A percentile compares a stretch with the other conserved stretches of the same genome.
phyloP scores from a whole-genome alignment of 1,140 invertebrate genomes.

The Hyphantria cunea region DNA sequence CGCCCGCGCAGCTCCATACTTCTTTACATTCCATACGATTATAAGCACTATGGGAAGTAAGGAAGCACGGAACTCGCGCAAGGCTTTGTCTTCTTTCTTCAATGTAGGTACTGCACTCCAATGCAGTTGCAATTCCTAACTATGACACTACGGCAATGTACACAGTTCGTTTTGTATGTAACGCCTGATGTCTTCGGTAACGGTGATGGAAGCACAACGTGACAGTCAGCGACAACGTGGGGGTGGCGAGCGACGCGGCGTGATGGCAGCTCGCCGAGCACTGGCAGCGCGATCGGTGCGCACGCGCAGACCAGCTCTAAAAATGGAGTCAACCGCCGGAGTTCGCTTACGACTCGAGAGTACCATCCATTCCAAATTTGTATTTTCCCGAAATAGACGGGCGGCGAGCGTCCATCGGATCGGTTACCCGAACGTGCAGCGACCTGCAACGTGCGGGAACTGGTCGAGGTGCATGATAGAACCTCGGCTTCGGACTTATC shows the following conservation, averaged over 20 bases:
- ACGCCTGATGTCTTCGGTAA: constrained; percentile 54
- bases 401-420: constrained; percentile 80
- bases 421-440: constrained; percentile 80
- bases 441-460: constrained; percentile 64
- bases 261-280: constrained; percentile 67
- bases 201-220: constrained; percentile 56
- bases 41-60: constrained; percentile 96
- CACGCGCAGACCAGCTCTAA: constrained; percentile 82
- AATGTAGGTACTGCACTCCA: constrained; percentile 25
- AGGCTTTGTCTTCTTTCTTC: constrained; percentile 72
- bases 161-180: constrained; percentile 27
- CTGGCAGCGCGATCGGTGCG: constrained; percentile 69
- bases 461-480: constrained; percentile 50
- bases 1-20: constrained; percentile 91
- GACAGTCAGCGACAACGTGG: constrained; percentile 54
- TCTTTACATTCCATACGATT: constrained; percentile 98
- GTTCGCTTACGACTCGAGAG: constrained; percentile 77
- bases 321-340: constrained; percentile 82
- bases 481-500: constrained; percentile 45
- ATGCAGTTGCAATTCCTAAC: constrained; percentile 28
- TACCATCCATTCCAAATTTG: constrained; percentile 88
- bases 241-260: constrained; percentile 64
- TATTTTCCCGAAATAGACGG: constrained; percentile 90
- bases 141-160: constrained; percentile 20
- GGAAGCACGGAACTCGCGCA: constrained; percentile 94